Conservation (phyloP, 2,797 vertebrate genomes). For the Avahi laniger region DNA sequence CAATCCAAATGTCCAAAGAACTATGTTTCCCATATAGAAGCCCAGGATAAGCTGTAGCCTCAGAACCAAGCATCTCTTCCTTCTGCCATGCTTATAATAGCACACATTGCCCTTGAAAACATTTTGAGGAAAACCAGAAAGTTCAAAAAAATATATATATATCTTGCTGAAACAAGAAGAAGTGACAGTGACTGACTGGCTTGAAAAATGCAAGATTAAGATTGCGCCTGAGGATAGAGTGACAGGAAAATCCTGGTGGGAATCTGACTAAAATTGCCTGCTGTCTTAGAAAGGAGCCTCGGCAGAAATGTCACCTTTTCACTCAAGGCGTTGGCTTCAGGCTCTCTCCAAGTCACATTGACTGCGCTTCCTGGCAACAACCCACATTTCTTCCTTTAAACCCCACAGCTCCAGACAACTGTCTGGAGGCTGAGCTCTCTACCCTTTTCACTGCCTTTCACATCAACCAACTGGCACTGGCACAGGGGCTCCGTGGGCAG, state of each 20-base stretch:
- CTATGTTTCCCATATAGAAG: neutral
- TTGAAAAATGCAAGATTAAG: conserved; percentile 72
- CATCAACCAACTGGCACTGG: neutral
- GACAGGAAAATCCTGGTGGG: conserved; percentile 61
- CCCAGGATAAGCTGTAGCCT: neutral
- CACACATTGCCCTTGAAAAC: conserved; percentile 62
- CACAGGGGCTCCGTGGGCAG: neutral
- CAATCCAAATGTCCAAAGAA: conserved; percentile 22
- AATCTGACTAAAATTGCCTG: conserved; percentile 59
- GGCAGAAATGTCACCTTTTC: conserved; percentile 70
- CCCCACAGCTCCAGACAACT: neutral
- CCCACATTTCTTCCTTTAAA: neutral
- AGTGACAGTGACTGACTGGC: conserved; percentile 72
- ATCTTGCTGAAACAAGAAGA: conserved; percentile 49
- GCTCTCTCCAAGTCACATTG: conserved; percentile 55
- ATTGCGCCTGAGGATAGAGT: conserved; percentile 51
- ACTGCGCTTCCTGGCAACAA: neutral
- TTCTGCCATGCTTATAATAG: neutral
- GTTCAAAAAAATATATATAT: neutral
- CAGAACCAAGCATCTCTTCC: neutral
- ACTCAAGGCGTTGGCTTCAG: conserved; percentile 38
- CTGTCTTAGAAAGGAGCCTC: conserved; percentile 28
- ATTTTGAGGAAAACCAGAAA: conserved; percentile 56
- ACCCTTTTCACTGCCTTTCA: neutral
- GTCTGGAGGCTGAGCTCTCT: neutral